Conservation (phyloP, 2,797 vertebrate species). For the Lagocephalus sceleratus region DNA sequence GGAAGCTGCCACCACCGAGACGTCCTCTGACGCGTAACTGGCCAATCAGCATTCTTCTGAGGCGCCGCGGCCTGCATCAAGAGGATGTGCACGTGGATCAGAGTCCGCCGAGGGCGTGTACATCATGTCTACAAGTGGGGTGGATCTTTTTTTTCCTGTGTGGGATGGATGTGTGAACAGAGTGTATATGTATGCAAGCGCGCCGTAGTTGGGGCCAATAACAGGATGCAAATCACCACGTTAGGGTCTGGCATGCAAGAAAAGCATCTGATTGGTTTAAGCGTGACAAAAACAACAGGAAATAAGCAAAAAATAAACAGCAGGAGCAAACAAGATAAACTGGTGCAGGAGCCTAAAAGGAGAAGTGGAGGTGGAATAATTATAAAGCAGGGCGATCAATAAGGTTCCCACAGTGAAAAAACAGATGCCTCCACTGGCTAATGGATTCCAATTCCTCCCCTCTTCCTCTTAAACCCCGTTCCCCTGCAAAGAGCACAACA, state of each 20-base stretch:
- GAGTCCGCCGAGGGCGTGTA: not conserved
- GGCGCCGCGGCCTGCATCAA: too few species aligned
- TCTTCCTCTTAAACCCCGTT: slow-evolving; percentile 21
- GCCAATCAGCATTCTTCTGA: too few species aligned
- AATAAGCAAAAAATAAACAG: slow-evolving; percentile 12
- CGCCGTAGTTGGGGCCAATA: slow-evolving; percentile 18
- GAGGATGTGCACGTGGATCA: not conserved
- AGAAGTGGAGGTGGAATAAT: slow-evolving; percentile 70
- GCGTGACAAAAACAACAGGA: slow-evolving; percentile 1
- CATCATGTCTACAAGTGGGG: not conserved
- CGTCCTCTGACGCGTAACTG: too few species aligned
- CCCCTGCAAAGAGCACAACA: slow-evolving; percentile 9
- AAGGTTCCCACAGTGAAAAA: slow-evolving; percentile 80
- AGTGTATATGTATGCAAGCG: slow-evolving; percentile 33
- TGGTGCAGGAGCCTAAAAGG: slow-evolving; percentile 29
- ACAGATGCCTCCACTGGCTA: slow-evolving; percentile 70
- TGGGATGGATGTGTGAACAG: slow-evolving; percentile 32
- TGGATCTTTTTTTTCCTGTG: slow-evolving; percentile 15
- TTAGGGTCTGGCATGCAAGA: slow-evolving; percentile 1
- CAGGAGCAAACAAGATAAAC: slow-evolving; percentile 21
- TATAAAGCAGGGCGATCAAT: slow-evolving; percentile 79
- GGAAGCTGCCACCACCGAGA: too few species aligned
- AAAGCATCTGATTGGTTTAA: not conserved
- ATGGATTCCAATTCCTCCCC: slow-evolving; percentile 68
- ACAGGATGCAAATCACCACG: slow-evolving; percentile 2